Evolutionary conservation across 2,113 vertebrate genomes (phyloP), one percentile per base, ranked within the genome.

Genomic region (Cynoglossus semilaevis): DNA sequence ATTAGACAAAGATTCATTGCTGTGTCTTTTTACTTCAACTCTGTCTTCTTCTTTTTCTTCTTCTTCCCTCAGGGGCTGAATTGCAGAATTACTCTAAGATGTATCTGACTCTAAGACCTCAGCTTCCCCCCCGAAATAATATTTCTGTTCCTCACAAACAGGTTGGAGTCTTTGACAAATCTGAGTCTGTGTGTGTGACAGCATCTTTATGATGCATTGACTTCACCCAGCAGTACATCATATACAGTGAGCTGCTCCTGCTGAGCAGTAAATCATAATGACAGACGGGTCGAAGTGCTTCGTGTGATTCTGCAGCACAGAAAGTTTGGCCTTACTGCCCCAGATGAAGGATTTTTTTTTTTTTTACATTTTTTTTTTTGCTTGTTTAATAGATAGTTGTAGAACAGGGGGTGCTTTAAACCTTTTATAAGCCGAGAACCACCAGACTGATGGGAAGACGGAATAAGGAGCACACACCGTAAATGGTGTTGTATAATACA

Each of bases 1-100:
- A 51, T 46, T 55, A 36, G 11, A 4, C 49, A 66, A 29, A 59
- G 38, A 50, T 50, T 40, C 58, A 40, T 16, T 14, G 0, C 45
- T 40, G 53, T 48, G 19, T 14, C 15, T n/a, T 29, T 29, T 29
- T 6, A 29, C 6, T 29, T 29, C 22, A 29, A 29, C 22, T 29
- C 6, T 29, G 22, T 29, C 22, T 29, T 29, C 22, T 29, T 29
- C 22, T 29, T 29, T 29, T 40, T 15, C 29, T 44, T 37, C 22
- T 43, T 38, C n/a, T 12, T 37, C 22, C n/a, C 49, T 16, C 35
- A 44, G 44, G 49, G 49, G 11, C 49, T 19, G 15, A 38, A 38
- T 16, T 8, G 34, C 8, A 0, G 10, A 53, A 38, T 14, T 38
- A 63, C 15, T 10, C 42, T 46, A 6, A 15, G 16, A 60, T 35